Conservation (phyloP, 92 coral and sea anemone genomes). For the Phenganax subtilis region DNA sequence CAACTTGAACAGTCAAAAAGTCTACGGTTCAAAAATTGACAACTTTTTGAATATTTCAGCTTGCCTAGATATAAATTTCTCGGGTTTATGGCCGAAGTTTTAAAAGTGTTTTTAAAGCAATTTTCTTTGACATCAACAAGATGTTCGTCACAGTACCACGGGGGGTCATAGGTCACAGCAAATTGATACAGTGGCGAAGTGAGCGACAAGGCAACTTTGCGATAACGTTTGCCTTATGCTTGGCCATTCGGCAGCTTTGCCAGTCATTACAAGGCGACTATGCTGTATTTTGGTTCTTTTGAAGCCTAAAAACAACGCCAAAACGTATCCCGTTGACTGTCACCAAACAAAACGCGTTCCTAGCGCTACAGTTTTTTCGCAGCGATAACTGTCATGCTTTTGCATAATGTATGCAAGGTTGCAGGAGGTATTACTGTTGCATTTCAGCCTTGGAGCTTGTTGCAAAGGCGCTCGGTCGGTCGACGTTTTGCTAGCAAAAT, state of each 20-base stretch:
- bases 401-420: constrained; percentile 34
- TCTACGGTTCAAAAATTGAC: neutral
- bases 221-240: constrained; percentile 39
- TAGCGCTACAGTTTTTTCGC: constrained; percentile 32
- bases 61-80: neutral
- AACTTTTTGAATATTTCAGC: neutral
- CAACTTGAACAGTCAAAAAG: neutral
- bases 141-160: neutral
- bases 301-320: neutral
- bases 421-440: constrained; percentile 15
- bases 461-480: constrained; percentile 8
- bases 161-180: constrained; percentile 34
- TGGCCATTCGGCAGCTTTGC: neutral
- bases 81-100: neutral
- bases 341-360: neutral
- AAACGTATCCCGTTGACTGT: neutral
- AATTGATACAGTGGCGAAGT: constrained; percentile 15
- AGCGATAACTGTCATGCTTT: constrained; percentile 25
- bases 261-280: neutral
- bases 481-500: constrained; percentile 7
- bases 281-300: constrained; percentile 6
- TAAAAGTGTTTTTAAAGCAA: neutral
- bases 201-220: constrained; percentile 22
- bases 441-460: neutral
- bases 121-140: constrained; percentile 1